Percentiles rank a stretch among this genome's conserved stretches.
These are phyloP conservation scores for Drosophila infuscata DNA, from an alignment of 2,888 invertebrate genomes.

Conservation along the genomic window DNA sequence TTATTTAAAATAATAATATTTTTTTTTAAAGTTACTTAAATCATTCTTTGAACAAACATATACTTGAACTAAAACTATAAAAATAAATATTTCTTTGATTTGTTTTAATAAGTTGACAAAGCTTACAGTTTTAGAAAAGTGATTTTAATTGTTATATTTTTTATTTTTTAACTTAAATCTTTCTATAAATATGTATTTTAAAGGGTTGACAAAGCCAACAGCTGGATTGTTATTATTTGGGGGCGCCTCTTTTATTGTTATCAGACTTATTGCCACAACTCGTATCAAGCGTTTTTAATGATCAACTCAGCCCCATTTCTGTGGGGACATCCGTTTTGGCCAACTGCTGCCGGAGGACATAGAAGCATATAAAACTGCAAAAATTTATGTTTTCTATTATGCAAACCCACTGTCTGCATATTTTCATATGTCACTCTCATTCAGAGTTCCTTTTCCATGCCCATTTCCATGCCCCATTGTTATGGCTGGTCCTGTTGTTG, in stretches of 20 bases:
- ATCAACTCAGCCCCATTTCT: constrained; percentile 17
- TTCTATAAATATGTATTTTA: neutral
- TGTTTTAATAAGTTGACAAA: neutral
- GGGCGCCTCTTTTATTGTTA: constrained; percentile 1
- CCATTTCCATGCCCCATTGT: constrained; percentile 29
- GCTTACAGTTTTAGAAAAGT: neutral
- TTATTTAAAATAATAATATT: too few relatives aligned
- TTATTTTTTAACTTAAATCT: neutral
- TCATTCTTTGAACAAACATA: neutral
- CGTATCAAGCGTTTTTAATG: constrained; percentile 18
- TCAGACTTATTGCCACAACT: constrained; percentile 11
- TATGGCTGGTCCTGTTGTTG: constrained; percentile 25
- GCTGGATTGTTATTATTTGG: neutral
- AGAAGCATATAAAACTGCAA: constrained; percentile 28
- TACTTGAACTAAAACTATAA: neutral
- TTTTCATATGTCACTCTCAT: constrained; percentile 57
- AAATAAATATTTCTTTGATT: neutral
- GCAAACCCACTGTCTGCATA: constrained; percentile 54
- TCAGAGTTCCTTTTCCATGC: neutral
- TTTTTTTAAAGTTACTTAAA: too few relatives aligned
- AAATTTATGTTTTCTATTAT: constrained; percentile 75
- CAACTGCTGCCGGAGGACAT: constrained; percentile 28
- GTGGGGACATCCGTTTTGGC: constrained; percentile 34
- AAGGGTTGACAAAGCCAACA: neutral
- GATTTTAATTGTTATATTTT: neutral